phyloP scores from a whole-genome alignment of 2,113 vertebrate genomes.

The Rhinoptilus africanus region DNA sequence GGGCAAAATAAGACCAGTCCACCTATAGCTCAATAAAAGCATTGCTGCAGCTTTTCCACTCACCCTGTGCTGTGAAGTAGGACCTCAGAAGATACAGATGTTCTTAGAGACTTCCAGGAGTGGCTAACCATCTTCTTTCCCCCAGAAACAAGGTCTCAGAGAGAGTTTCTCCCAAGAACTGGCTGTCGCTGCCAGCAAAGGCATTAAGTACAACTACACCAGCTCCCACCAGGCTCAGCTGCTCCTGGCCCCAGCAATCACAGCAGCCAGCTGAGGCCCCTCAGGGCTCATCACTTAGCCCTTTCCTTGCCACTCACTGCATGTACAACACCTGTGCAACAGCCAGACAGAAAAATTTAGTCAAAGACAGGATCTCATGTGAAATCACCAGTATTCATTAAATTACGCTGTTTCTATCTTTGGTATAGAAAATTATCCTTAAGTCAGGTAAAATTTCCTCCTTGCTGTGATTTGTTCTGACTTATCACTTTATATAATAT shows the following conservation, averaged over 20 bases:
- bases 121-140: neutral
- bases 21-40: neutral
- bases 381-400: neutral
- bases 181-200: fast-evolving
- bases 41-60: neutral
- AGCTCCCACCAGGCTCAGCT: neutral
- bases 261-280: neutral
- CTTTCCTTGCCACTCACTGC: neutral
- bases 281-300: neutral
- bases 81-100: neutral
- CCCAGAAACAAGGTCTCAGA: neutral
- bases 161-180: neutral
- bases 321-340: neutral
- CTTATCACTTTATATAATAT: neutral
- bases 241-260: neutral
- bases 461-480: neutral
- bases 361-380: neutral
- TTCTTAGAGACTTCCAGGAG: neutral
- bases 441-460: neutral
- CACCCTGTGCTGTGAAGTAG: neutral
- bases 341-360: neutral
- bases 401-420: neutral
- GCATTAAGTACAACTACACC: neutral
- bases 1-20: neutral
- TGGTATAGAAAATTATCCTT: neutral